Percentiles rank a stretch among this genome's conserved stretches.
Conservation (phyloP, 2,888 invertebrate species). For the Tinea semifulvella region DNA sequence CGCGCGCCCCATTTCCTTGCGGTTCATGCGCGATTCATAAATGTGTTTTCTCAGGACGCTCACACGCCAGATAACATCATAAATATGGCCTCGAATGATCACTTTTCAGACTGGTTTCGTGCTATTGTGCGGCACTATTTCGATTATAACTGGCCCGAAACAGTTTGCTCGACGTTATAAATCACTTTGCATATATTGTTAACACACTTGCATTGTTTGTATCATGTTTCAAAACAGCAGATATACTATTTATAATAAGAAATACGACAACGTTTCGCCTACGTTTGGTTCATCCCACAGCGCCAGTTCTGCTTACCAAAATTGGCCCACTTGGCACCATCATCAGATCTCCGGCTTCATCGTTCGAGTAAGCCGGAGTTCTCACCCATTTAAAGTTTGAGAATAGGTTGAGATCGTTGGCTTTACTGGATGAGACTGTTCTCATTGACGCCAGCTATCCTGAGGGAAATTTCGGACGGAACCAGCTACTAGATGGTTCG, state of each 20-base stretch:
- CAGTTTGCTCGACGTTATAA: slow-evolving; percentile 35
- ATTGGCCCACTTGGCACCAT: slow-evolving; percentile 75
- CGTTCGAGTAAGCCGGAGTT: slow-evolving; percentile 67
- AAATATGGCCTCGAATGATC: slow-evolving; percentile 72
- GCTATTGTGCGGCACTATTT: slow-evolving; percentile 55
- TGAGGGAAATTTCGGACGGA: slow-evolving; percentile 80
- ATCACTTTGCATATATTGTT: slow-evolving; percentile 37
- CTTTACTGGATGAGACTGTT: slow-evolving; percentile 75
- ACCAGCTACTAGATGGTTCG: slow-evolving; percentile 83
- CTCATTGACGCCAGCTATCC: slow-evolving; percentile 68
- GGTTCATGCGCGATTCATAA: slow-evolving; percentile 50
- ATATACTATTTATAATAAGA: slow-evolving; percentile 62
- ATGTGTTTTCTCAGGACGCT: slow-evolving; percentile 61
- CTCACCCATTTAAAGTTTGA: slow-evolving; percentile 79
- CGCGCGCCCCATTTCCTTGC: slow-evolving; percentile 38
- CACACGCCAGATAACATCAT: slow-evolving; percentile 68
- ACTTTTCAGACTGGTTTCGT: slow-evolving; percentile 59
- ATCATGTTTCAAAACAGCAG: slow-evolving; percentile 38
- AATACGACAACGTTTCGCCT: slow-evolving; percentile 68
- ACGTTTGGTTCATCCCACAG: slow-evolving; percentile 81
- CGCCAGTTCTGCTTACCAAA: slow-evolving; percentile 84
- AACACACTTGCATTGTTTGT: slow-evolving; percentile 27
- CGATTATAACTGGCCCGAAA: slow-evolving; percentile 31
- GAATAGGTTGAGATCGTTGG: slow-evolving; percentile 79
- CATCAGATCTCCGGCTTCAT: slow-evolving; percentile 62